These are phyloP conservation scores for Eclectus roratus DNA, from an alignment of 2,113 vertebrate genomes.

Conservation along the genomic window DNA sequence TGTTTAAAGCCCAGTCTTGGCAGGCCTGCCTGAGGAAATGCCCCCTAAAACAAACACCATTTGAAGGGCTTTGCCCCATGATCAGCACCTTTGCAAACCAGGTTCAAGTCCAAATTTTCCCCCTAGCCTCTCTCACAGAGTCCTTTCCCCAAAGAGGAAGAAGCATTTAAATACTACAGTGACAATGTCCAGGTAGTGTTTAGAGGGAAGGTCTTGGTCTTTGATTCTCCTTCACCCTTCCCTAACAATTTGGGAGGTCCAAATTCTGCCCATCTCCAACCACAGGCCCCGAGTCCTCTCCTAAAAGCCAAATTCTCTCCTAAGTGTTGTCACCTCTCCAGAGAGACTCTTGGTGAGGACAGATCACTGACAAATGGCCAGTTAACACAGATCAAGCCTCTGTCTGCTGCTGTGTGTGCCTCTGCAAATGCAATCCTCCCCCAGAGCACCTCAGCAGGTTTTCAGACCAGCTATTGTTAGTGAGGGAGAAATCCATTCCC, in stretches of 20 bases:
- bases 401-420: background rate
- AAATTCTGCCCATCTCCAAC: background rate
- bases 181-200: background rate
- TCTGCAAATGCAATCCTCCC: background rate
- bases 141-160: background rate
- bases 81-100: background rate
- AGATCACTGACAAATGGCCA: background rate
- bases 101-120: background rate
- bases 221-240: background rate
- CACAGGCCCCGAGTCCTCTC: rapidly evolving
- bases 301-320: background rate
- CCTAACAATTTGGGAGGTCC: background rate
- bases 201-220: background rate
- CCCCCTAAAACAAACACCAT: background rate
- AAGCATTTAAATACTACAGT: background rate
- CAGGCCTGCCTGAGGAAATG: background rate
- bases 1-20: background rate
- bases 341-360: background rate
- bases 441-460: background rate
- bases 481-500: background rate
- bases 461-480: background rate
- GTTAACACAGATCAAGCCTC: background rate
- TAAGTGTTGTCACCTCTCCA: background rate
- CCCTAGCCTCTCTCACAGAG: background rate
- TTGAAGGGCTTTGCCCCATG: background rate